phyloP scores from a whole-genome alignment of 2,113 vertebrate species.

The Bufo bufo region DNA sequence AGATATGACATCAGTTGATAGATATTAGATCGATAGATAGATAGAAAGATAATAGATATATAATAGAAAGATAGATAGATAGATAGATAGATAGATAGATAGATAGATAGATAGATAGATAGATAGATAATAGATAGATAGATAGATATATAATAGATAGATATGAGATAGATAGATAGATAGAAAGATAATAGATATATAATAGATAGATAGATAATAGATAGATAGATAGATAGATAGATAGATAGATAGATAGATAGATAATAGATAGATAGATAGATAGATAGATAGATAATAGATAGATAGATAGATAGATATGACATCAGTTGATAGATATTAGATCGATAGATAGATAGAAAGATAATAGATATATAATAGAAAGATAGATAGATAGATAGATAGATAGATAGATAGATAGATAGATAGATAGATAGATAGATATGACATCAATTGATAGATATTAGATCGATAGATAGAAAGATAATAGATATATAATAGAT shows the following conservation, averaged over 20 bases:
- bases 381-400: neutral
- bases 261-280: constrained; percentile 4
- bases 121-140: neutral
- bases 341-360: no score
- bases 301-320: constrained; percentile 20
- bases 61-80: constrained; percentile 11
- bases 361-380: no score
- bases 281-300: constrained; percentile 22
- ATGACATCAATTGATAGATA: no score
- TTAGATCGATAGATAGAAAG: neutral
- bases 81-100: constrained; percentile 22
- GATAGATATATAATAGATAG: neutral
- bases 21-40: neutral
- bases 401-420: neutral
- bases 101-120: constrained; percentile 21
- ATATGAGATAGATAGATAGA: neutral
- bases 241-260: neutral
- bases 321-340: neutral
- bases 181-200: neutral
- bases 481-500: neutral
- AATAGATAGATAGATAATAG: neutral
- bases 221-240: neutral
- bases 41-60: neutral
- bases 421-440: neutral
- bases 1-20: no score